Evolutionary conservation across 2,888 invertebrate species (phyloP), one percentile per base, ranked within the genome.

Genomic region (Rapana venosa): DNA sequence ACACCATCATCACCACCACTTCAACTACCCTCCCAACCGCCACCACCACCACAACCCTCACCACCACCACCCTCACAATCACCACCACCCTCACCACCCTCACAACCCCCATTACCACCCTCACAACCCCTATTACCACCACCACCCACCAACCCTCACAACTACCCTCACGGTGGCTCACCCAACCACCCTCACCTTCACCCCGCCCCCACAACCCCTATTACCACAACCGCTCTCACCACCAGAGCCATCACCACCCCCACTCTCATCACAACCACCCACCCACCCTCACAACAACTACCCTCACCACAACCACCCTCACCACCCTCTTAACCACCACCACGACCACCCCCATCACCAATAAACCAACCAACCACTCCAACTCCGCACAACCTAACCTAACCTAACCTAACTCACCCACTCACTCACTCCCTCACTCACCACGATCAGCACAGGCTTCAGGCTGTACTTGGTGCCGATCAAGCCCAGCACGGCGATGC

Each of bases 371-470:
- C 66, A 1, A 66, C 36, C 36, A 4, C 20, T 1, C 47, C 47
- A 47, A 47, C 47, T n/a, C 20, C 35, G 0, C 35, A 0, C 81
- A 15, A 35, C 22, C 81, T 35, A 6, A 17, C 30, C 56, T 22
- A 20, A 20, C 74, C 26, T 2, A 26, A 66, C 26, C 20, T 6
- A 1, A 1, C 66, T 13, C 17, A 66, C 66, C 17, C 20, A 4
- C 26, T 6, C 4, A 81, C 81, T 5, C 77, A n/a, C 6, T n/a
- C 77, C 47, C 2, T 35, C 36, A 58, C 91, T 89, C 26, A 91
- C 91, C 89, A 91, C 91, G 35, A 88, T 88, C 17, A 91, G 89
- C 26, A 90, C 74, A 30, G 86, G 83, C 81, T 91, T 91, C 30
- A 88, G 17, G 22, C 88, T 30, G 66, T 87, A 91, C 36, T 89